Evolutionary conservation across 2,888 invertebrate species (phyloP).

Genomic region (Heteropelma amictum): DNA sequence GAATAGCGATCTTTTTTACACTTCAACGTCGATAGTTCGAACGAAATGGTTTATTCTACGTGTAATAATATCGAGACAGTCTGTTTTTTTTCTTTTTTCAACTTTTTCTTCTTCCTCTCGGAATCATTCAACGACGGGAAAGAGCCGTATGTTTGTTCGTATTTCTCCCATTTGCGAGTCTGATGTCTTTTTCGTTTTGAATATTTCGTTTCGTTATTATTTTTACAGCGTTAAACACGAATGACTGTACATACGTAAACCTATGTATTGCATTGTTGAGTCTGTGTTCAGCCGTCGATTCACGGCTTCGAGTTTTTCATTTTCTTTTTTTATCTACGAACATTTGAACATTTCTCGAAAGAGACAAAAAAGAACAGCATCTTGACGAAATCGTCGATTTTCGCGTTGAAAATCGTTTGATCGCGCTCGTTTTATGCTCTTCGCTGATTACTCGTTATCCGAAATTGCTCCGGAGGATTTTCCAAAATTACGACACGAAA

Average conservation of each 20-base stretch:
- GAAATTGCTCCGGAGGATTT: too few relatives aligned
- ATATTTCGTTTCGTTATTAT: conserved; percentile 16
- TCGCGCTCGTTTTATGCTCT: too few relatives aligned
- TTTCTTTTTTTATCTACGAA: neutral
- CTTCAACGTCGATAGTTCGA: neutral
- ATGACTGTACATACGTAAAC: conserved; percentile 51
- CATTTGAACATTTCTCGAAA: neutral
- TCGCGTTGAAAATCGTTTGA: too few relatives aligned
- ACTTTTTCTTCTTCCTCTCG: too few relatives aligned
- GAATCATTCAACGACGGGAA: neutral
- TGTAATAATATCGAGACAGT: conserved; percentile 27
- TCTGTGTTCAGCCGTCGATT: conserved; percentile 42
- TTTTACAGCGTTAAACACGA: conserved; percentile 35
- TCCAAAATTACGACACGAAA: too few relatives aligned
- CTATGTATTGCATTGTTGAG: conserved; percentile 60
- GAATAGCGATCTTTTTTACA: neutral
- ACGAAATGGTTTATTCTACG: neutral
- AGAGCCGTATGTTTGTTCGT: neutral
- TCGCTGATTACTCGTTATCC: too few relatives aligned
- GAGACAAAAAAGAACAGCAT: neutral
- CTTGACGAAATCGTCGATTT: too few relatives aligned
- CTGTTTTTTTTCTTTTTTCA: too few relatives aligned
- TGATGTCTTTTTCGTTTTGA: neutral
- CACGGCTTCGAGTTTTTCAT: conserved; percentile 10
- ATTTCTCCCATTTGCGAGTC: neutral